Conservation (phyloP, 2,113 vertebrate species). For the Lepisosteus oculatus region DNA sequence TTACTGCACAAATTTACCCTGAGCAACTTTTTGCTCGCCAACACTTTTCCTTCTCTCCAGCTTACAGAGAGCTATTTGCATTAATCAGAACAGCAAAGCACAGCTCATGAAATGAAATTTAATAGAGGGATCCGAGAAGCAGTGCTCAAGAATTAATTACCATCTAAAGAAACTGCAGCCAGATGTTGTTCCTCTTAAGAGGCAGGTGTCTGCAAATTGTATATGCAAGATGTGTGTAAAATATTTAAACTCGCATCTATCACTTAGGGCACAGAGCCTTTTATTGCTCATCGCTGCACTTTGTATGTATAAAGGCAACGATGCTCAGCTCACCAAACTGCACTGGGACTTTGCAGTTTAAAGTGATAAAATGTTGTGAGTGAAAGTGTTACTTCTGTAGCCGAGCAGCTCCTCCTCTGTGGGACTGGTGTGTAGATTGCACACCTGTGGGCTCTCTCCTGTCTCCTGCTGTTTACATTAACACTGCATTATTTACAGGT, state of each 20-base stretch:
- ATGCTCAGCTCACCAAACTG: conserved; percentile 29
- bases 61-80: conserved; percentile 26
- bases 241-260: conserved; percentile 76
- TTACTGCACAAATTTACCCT: too few species aligned
- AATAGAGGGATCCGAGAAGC: conserved; percentile 40
- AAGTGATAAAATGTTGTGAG: conserved; percentile 44
- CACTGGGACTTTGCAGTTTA: conserved; percentile 27
- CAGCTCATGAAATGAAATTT: conserved; percentile 33
- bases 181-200: conserved; percentile 64
- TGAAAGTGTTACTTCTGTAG: conserved; percentile 29
- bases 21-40: not conserved
- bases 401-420: conserved; percentile 20
- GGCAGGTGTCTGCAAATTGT: conserved; percentile 68
- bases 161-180: conserved; percentile 65
- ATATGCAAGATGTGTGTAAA: conserved; percentile 67
- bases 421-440: conserved; percentile 30
- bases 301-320: conserved; percentile 43
- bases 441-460: conserved; percentile 55
- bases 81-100: conserved; percentile 9
- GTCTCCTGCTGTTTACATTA: conserved; percentile 54
- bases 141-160: conserved; percentile 61
- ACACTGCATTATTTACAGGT: conserved; percentile 71
- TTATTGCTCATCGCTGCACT: conserved; percentile 65
- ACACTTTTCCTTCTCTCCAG: conserved; percentile 20
- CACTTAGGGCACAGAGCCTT: conserved; percentile 65